Base-by-base conservation (phyloP, 2,888 invertebrate genomes). In the Aleiodes alternator region DNA sequence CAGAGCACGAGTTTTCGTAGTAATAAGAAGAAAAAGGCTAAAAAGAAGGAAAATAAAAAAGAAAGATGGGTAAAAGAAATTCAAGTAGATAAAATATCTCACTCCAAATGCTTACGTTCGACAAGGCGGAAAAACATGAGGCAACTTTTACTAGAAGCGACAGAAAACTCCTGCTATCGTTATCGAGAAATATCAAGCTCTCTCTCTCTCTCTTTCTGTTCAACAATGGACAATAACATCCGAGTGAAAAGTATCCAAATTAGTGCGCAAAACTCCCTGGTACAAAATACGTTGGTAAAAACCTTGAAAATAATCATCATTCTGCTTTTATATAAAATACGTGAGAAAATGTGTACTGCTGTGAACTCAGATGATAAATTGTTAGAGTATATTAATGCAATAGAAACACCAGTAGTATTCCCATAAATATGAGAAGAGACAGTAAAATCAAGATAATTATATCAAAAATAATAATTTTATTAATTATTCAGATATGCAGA, bases 231-330 rank as follows among this genome's bases (percentile, higher is more conserved):
- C 53, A 14, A 51, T 69, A 55, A 69, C 59, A 69, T 59, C 56
- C 53, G 51, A 70, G 61, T 70, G 55, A 73, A 69, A 73, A 80
- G 82, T 80, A 83, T 85, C 79, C 80, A 84, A 86, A 85, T 85
- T 85, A 85, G 82, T 79, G 79, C 14, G 51, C 23, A 68, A 81
- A 85, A 84, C 82, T 83, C 80, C 75, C 72, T 75, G 56, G 55
- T 50, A 43, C 61, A 43, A 43, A 23, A 29, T 23, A 23, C 23
- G 23, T 2, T 23, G 23, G n/a, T 5, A 1, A 34, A 12, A 12
- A 9, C 38, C 38, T 14, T 7, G 61, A 38, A 23, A 64, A 43
- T 43, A 43, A 16, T 23, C 3, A 43, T 43, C 64, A 64, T 23
- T 43, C 48, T 64, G 43, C 48, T 43, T 64, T 11, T 16, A 23